A percentile compares a stretch with the other conserved stretches of the same genome.
Conservation (phyloP, 2,888 invertebrate genomes). For the Drosophila borborema region DNA sequence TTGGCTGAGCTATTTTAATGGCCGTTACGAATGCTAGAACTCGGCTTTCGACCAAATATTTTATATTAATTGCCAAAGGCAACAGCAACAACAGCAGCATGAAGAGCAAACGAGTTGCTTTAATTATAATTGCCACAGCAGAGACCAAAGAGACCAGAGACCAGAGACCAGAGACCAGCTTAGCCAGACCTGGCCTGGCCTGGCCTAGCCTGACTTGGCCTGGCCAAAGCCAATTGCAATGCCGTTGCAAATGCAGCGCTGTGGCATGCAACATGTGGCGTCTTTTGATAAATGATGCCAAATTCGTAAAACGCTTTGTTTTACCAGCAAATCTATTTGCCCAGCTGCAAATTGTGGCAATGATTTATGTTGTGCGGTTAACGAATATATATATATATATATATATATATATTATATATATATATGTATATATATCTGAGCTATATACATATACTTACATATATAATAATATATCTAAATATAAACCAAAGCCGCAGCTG, state of each 20-base stretch:
- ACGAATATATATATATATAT: slow-evolving; percentile 8
- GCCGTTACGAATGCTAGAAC: slow-evolving; percentile 55
- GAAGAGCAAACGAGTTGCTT: slow-evolving; percentile 67
- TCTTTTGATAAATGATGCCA: slow-evolving; percentile 77
- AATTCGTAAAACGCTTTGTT: slow-evolving; percentile 76
- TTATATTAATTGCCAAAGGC: slow-evolving; percentile 65
- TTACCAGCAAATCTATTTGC: slow-evolving; percentile 42
- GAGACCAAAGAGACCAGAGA: slow-evolving; percentile 17
- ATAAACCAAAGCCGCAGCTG: slow-evolving; percentile 10
- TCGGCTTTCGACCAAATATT: slow-evolving; percentile 45
- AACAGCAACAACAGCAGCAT: slow-evolving; percentile 6
- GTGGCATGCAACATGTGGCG: slow-evolving; percentile 49
- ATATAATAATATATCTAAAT: not conserved
- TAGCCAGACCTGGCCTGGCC: slow-evolving; percentile 19
- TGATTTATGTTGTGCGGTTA: slow-evolving; percentile 43
- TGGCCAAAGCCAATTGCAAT: slow-evolving; percentile 35
- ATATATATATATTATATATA: not conserved
- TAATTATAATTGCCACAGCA: slow-evolving; percentile 74
- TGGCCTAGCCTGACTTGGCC: not conserved
- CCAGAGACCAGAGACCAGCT: slow-evolving; percentile 16
- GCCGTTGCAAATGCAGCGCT: slow-evolving; percentile 16
- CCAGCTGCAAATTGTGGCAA: slow-evolving; percentile 26
- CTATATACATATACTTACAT: not conserved
- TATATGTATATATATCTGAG: not conserved
- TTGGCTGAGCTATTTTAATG: slow-evolving; percentile 72